These are phyloP conservation scores for Podabrus alpinus DNA, from an alignment of 2,888 invertebrate genomes.

Conservation along the genomic window DNA sequence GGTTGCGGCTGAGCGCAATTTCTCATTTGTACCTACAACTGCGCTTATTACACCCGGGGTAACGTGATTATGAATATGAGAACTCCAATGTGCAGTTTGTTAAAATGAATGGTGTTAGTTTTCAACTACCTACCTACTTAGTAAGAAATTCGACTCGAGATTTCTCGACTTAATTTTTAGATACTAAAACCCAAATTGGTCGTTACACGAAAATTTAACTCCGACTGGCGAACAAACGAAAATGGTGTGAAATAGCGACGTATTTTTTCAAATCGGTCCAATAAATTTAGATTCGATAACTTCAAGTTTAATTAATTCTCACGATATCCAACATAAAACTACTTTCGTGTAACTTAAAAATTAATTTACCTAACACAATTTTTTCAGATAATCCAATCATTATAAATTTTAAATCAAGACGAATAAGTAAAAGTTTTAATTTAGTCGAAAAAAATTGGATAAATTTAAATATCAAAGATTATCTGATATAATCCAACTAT, in stretches of 20 bases:
- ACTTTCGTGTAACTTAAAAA: not conserved
- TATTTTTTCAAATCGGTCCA: not conserved
- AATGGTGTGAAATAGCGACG: not conserved
- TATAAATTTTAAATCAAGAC: not conserved
- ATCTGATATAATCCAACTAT: not conserved
- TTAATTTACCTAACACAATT: not conserved
- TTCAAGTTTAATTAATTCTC: not conserved
- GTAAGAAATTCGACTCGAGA: not conserved
- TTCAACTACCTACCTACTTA: conserved; percentile 20
- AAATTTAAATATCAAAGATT: conserved; percentile 1
- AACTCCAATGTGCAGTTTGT: conserved; percentile 42
- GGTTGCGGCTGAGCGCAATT: conserved; percentile 51
- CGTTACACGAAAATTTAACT: not conserved
- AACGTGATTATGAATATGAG: conserved; percentile 56
- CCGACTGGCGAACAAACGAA: not conserved
- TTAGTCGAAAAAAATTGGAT: not conserved
- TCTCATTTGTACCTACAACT: conserved; percentile 55
- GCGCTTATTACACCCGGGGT: conserved; percentile 52
- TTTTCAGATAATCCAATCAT: not conserved
- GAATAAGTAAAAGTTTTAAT: not conserved
- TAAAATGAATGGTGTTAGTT: conserved; percentile 35
- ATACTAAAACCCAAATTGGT: not conserved
- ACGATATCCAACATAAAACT: not conserved
- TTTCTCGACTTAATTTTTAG: not conserved
- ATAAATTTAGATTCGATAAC: not conserved